phyloP scores from a whole-genome alignment of 2,888 invertebrate genomes.

The Dicyrtoma fusca region DNA sequence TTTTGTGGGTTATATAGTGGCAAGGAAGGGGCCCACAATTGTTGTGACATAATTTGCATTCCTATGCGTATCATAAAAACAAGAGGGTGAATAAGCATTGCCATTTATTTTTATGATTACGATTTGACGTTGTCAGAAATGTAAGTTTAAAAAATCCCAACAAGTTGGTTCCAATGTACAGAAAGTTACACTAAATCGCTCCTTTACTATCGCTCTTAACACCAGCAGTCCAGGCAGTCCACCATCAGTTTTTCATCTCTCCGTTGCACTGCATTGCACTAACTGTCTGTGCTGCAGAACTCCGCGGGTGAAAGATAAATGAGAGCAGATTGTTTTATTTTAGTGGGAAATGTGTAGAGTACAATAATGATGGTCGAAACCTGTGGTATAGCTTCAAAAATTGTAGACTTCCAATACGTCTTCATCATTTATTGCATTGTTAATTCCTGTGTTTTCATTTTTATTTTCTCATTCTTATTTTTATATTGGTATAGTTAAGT shows the following conservation, averaged over 20 bases:
- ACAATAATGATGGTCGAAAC: not conserved
- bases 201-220: conserved; percentile 1
- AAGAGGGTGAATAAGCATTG: conserved; percentile 19
- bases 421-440: conserved; percentile 21
- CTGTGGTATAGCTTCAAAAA: too few relatives aligned
- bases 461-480: not conserved
- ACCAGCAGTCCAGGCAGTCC: not conserved
- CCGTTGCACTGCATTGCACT: not conserved
- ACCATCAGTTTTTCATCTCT: not conserved
- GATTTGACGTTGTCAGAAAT: conserved; percentile 6
- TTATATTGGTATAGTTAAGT: not conserved
- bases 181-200: conserved; percentile 17
- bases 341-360: not conserved
- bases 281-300: not conserved
- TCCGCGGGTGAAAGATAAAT: too few relatives aligned
- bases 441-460: conserved; percentile 1
- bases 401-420: not conserved
- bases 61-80: conserved; percentile 28
- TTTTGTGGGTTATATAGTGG: not conserved
- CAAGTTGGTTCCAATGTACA: not conserved
- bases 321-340: not conserved
- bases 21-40: conserved; percentile 7
- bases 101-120: conserved; percentile 33
- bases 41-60: conserved; percentile 19
- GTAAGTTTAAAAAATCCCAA: not conserved